phyloP scores from a whole-genome alignment of 1,140 invertebrate species.

The Achroia grisella region DNA sequence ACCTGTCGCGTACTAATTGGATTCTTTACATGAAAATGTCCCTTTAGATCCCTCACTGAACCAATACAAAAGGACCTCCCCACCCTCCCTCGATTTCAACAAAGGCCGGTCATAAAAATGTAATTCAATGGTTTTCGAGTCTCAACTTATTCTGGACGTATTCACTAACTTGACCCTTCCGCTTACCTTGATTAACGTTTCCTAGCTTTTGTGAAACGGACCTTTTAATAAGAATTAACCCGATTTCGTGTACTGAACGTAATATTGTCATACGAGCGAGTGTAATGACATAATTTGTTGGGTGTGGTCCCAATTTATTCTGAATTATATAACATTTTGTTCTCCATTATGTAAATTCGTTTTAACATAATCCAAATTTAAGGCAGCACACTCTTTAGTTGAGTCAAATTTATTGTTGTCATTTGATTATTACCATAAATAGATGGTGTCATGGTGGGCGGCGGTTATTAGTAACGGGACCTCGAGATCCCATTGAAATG shows the following conservation, averaged over 20 bases:
- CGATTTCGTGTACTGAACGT: slow-evolving; percentile 15
- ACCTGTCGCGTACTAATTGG: slow-evolving; percentile 52
- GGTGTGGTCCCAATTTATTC: too few species aligned
- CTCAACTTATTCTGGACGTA: slow-evolving; percentile 20
- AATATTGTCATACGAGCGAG: too few species aligned
- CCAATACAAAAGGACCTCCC: slow-evolving; percentile 11
- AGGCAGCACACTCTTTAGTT: too few species aligned
- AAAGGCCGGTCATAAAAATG: background rate
- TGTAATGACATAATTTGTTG: too few species aligned
- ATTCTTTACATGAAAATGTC: slow-evolving; percentile 55
- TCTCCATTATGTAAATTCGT: too few species aligned
- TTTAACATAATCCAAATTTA: too few species aligned
- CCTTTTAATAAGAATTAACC: slow-evolving; percentile 45
- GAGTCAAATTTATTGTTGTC: too few species aligned
- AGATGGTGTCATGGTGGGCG: too few species aligned
- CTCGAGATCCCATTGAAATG: too few species aligned
- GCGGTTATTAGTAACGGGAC: too few species aligned
- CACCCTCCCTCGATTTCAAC: background rate
- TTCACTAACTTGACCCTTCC: slow-evolving; percentile 32
- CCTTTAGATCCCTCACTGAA: slow-evolving; percentile 13
- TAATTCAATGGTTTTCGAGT: slow-evolving; percentile 6
- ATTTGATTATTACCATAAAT: too few species aligned
- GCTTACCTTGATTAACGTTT: slow-evolving; percentile 43
- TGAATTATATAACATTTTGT: too few species aligned
- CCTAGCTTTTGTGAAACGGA: slow-evolving; percentile 30